Base-by-base conservation (phyloP, 2,888 invertebrate genomes). In the Gisinianus flammeolus region DNA sequence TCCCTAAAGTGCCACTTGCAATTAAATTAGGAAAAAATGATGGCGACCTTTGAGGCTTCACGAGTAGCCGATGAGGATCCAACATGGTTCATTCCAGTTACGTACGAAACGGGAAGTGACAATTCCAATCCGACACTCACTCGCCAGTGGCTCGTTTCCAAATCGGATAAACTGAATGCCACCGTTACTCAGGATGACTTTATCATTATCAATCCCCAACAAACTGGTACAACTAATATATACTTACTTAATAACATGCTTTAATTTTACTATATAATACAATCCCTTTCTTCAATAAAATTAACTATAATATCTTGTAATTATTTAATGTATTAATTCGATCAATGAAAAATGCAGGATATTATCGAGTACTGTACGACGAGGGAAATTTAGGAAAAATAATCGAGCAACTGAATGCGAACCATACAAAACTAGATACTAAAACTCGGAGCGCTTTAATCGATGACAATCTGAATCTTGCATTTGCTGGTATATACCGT, bases 381-480 rank as follows among this genome's bases (percentile, higher is more conserved):
- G 33, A 66, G 5, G 16, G 31, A n/a, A 73, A 74, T 16, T 62
- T 81, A 19, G 26, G 76, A 6, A 24, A 69, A 2, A 80, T 83
- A n/a, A 78, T 80, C 19, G 76, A 72, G 26, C 78, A 81, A 44
- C 68, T 83, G 6, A 26, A 72, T 6, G 56, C 33, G 0, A 62
- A 82, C 69, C 81, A 79, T 31, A 19, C 24, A 2, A 76, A 54
- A 1, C 72, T 83, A 66, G 79, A 81, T 58, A 56, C 72, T 28
- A 79, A 78, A 70, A 81, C 80, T 0, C 75, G 82, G 74, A 81
- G 81, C 64, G 79, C 79, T 16, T 52, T 84, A 22, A 62, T 83
- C 30, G 84, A 84, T 70, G 83, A 84, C 68, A 78, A 76, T 58
- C 58, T 83, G 0, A 81, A 80, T 54, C 72, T 83, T 26, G 83